Evolutionary conservation across 2,888 invertebrate species (phyloP), one percentile per base, ranked within the genome.

Genomic region (Boloria euphrosyne): DNA sequence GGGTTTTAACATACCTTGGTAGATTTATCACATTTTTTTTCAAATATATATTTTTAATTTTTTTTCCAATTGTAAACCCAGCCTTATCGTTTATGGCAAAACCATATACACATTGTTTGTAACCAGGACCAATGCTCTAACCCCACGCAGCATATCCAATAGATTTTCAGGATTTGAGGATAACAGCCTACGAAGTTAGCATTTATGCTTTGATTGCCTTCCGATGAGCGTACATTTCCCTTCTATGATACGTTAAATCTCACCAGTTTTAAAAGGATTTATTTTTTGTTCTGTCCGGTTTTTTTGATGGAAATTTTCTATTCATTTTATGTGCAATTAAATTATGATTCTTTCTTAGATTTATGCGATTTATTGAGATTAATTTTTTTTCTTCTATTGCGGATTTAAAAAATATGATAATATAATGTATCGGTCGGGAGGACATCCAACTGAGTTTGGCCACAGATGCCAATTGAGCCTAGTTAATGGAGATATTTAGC

Each of bases 191-290:
- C 44, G 46, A 57, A 46, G 46, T 22, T 27, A 10, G 46, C 57
- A 46, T 57, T 65, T 59, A 57, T 54, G 50, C 31, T 54, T 62
- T 58, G 67, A 70, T 70, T 68, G 68, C 60, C 60, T 62, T 65
- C 49, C 52, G 47, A 49, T 65, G 16, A 51, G 52, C 60, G 65
- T 70, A 60, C 61, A 49, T 57, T 55, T 57, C 51, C 59, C 44
- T 65, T 70, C 16, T 63, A 22, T 62, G 17, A 62, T 66, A 58
- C 31, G 27, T 47, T 55, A 64, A 64, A 64, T 58, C 51, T 58
- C 14, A 17, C 51, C 16, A 52, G 64, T 16, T 58, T 52, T 62
- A 38, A 49, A 51, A 14, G 17, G 51, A 46, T 58, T 58, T 49
- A 49, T 3, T 47, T 54, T 46, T n/a, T 31, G 47, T 31, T 6